Percentiles rank a stretch among this genome's conserved stretches.
Evolutionary conservation across 2,113 vertebrate genomes (phyloP).

Genomic region (Rhea americana): DNA sequence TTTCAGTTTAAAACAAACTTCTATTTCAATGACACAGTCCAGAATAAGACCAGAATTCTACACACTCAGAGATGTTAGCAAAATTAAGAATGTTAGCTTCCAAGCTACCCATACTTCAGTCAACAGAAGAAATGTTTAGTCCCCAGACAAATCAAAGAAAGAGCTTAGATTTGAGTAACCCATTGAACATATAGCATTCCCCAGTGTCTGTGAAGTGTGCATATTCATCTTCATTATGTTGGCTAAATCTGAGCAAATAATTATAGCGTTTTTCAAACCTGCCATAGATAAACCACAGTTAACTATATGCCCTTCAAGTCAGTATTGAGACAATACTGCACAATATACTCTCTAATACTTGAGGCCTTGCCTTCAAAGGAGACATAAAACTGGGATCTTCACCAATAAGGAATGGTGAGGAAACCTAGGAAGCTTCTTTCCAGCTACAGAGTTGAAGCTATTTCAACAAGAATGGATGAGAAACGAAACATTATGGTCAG

Average conservation of each 20-base stretch:
- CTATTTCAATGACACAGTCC: not conserved
- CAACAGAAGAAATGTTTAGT: not conserved
- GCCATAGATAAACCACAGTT: not conserved
- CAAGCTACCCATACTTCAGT: not conserved
- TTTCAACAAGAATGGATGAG: not conserved
- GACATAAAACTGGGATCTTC: not conserved
- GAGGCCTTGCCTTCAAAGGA: not conserved
- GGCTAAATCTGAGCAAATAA: constrained; percentile 18
- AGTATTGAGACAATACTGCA: not conserved
- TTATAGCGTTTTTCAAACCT: not conserved
- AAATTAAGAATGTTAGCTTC: constrained; percentile 1
- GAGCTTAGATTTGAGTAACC: not conserved
- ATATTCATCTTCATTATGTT: not conserved
- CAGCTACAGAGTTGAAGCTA: not conserved
- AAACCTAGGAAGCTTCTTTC: not conserved
- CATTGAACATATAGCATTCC: not conserved
- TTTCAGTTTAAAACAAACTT: not conserved
- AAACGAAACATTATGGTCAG: not conserved
- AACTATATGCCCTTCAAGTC: not conserved
- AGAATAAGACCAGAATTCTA: constrained; percentile 2
- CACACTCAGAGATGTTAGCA: not conserved
- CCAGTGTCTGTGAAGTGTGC: not conserved
- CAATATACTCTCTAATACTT: not conserved
- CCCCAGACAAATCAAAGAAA: not conserved
- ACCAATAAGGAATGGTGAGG: not conserved